Percentiles rank a stretch among this genome's conserved stretches.
These are phyloP conservation scores for Pentalonia nigronervosa DNA, from an alignment of 1,140 invertebrate species.

Conservation along the genomic window DNA sequence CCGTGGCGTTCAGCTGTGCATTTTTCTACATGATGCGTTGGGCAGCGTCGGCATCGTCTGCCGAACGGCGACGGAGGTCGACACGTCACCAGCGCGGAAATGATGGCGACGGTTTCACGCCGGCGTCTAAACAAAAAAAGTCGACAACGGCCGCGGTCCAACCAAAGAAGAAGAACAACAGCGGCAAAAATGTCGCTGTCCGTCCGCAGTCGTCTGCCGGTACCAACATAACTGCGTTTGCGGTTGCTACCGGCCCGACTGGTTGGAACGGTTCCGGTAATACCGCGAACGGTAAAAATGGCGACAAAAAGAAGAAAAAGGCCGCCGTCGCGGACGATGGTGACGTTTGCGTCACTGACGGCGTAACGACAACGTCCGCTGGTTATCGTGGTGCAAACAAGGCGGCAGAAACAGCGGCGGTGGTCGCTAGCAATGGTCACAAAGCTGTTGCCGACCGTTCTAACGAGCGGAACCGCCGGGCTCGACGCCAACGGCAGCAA, in stretches of 20 bases:
- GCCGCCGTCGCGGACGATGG: not conserved
- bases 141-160: not conserved
- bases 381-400: not conserved
- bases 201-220: not conserved
- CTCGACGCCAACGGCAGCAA: constrained; percentile 10
- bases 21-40: constrained; percentile 42
- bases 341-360: not conserved
- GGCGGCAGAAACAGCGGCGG: not conserved
- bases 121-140: not conserved
- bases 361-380: not conserved
- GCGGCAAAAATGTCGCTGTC: not conserved
- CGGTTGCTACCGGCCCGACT: not conserved
- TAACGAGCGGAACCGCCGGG: not conserved
- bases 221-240: not conserved
- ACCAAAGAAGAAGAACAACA: not conserved
- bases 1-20: not conserved
- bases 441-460: not conserved
- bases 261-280: not conserved
- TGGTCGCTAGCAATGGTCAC: not conserved
- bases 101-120: not conserved
- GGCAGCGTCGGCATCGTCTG: not conserved
- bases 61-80: not conserved
- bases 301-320: not conserved
- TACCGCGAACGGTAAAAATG: not conserved
- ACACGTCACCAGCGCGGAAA: not conserved